Percentiles rank a stretch among this genome's conserved stretches.
Evolutionary conservation across 2,113 vertebrate species (phyloP).

Genomic region (Spheniscus mendiculus): DNA sequence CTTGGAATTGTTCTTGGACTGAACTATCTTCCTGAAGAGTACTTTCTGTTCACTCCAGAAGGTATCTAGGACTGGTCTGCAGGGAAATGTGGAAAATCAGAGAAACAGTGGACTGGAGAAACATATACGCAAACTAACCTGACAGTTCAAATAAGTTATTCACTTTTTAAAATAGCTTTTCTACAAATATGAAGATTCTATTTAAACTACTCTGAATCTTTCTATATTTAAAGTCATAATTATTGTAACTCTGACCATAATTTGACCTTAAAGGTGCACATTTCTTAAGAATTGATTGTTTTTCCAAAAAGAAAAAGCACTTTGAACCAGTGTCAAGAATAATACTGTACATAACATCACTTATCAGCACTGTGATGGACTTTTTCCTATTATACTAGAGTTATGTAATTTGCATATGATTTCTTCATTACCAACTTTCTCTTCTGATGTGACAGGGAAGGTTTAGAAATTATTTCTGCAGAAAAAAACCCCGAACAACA

Average conservation of each 20-base stretch:
- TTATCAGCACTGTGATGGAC: background rate
- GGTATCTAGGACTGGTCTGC: background rate
- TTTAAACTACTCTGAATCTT: background rate
- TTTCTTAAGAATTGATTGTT: background rate
- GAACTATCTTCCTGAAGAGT: background rate
- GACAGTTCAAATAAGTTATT: background rate
- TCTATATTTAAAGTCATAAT: background rate
- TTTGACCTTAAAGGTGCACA: background rate
- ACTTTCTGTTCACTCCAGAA: background rate
- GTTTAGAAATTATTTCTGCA: background rate
- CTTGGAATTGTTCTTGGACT: background rate
- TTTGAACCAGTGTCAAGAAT: background rate
- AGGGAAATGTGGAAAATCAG: background rate
- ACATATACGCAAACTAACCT: background rate
- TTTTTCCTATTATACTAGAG: background rate
- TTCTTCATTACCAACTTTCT: background rate
- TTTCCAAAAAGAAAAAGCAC: background rate
- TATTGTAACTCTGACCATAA: background rate
- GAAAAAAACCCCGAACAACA: rapidly evolving
- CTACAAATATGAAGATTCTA: background rate
- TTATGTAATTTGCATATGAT: background rate
- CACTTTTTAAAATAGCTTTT: background rate
- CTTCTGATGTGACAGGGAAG: background rate
- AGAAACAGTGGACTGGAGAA: background rate
- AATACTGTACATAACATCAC: background rate